Base-by-base conservation (phyloP, 30 jellyfish, hydroid and myxozoan species). In the Rhopilema esculentum region DNA sequence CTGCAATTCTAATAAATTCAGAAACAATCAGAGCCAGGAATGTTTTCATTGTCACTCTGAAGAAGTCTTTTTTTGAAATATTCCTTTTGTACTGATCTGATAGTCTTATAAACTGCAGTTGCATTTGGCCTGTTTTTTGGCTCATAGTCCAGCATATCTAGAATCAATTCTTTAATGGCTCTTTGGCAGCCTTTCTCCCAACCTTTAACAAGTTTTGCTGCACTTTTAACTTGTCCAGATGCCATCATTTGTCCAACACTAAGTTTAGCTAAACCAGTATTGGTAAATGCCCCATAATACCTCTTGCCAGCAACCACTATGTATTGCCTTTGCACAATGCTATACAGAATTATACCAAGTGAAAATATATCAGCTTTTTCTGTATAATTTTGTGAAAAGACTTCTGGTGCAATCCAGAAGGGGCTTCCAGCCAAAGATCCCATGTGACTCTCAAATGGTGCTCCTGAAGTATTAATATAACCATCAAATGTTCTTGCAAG, bases 381-480 rank as follows among this genome's bases (percentile, higher is more conserved):
- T 7, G 69, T 82, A 67, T 89, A 89, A 26, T 81, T 73, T 23
- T 64, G 65, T 30, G 74, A 25, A 32, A 80, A 89, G 30, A 89
- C 97, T 51, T 89, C 97, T 15, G 97, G 97, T 16, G 97, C 97
- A 27, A 80, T 69, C 97, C 97, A 89, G 61, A 71, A 82, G 16
- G 97, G 97, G 9, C 92, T 79, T 6, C 97, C 97, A 27, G 89
- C 97, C 21, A 80, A 63, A 9, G 97, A 79, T 72, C 92, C 92
- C 85, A 80, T 62, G 52, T 53, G 82, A 12, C 76, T 88, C 22
- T 75, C 69, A 23, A 89, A 22, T 31, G 71, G 73, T 0, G 63
- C 2, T 26, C 68, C 64, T 6, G 6, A 40, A 19, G 52, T 73
- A 17, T 68, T 30, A 30, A 16, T 63, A 57, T 48, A 24, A 50